Base-by-base conservation (phyloP, 2,888 invertebrate genomes). In the Eupithecia inturbata region DNA sequence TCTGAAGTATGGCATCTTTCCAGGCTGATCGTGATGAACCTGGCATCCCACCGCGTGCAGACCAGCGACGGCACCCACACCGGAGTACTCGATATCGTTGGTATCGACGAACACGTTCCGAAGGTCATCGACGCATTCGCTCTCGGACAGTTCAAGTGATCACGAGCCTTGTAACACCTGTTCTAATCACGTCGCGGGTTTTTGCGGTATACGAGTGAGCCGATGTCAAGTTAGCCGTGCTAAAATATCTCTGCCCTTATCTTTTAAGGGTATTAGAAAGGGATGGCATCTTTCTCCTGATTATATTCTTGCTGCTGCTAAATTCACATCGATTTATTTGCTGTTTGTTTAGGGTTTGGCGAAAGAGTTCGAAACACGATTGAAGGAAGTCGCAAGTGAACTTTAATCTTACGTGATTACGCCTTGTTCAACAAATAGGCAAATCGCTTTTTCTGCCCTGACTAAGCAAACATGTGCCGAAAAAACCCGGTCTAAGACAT, bases 101-200 rank as follows among this genome's bases (percentile, higher is more conserved):
- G 97, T 70, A 94, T 96, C 79, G 96, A 96, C 85, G 95, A 95
- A 63, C 92, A 95, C 82, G 95, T 96, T 72, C 96, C 96, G 60
- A 95, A 93, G 81, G 82, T 96, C 57, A 93, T 97, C 70, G 95
- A 96, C 87, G 96, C 96, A 3, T 96, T 96, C 85, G 94, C 95
- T 33, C 93, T 95, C 80, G 95, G 95, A 72, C 91, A 93, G 70
- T 95, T 95, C 85, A 86, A 91, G 83, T 94, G 87, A 92, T 66
- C 72, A 53, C 63, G 14, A 36, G 7, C 66, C 39, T 39, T 62
- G 31, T 62, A 62, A 57, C 12, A 26, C 53, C 63, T n/a, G n/a
- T 66, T 36, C 36, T 66, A 41, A 64, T n/a, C 22, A 39, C 64
- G 39, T 33, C 33, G 9, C n/a, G 33, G 66, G 22, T 22, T 66